A percentile compares a stretch with the other conserved stretches of the same genome.
Conservation (phyloP, 2,113 vertebrate genomes). For the Pseudorectes ferrugineus region DNA sequence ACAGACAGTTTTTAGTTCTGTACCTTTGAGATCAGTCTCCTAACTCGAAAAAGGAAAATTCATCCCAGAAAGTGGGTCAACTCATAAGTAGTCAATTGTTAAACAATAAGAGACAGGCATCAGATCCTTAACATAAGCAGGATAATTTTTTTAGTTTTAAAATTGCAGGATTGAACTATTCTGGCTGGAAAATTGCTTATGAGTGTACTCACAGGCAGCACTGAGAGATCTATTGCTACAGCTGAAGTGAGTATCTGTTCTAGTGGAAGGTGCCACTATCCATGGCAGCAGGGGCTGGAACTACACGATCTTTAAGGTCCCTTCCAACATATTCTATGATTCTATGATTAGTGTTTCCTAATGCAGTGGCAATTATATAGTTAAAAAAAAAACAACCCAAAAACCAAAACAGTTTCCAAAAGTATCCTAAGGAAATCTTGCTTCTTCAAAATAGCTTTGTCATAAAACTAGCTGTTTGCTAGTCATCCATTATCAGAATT, state of each 20-base stretch:
- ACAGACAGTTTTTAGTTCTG: not conserved
- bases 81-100: not conserved
- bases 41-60: not conserved
- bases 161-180: not conserved
- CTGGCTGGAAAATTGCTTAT: not conserved
- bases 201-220: not conserved
- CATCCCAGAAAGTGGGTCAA: not conserved
- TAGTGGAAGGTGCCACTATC: not conserved
- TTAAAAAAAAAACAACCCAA: not conserved
- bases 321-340: not conserved
- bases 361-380: not conserved
- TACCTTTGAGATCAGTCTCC: not conserved
- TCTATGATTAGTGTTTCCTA: not conserved
- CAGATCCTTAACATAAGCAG: not conserved
- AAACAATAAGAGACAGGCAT: not conserved
- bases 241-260: not conserved
- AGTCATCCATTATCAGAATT: not conserved
- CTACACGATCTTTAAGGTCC: not conserved
- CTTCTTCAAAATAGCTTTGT: not conserved
- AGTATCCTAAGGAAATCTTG: not conserved
- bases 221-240: not conserved
- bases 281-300: fast-evolving
- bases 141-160: not conserved
- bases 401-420: not conserved
- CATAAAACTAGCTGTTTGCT: not conserved